Percentiles rank a stretch among this genome's conserved stretches.
Evolutionary conservation across 1,140 invertebrate genomes (phyloP).

Genomic region (Octopus bimaculoides): DNA sequence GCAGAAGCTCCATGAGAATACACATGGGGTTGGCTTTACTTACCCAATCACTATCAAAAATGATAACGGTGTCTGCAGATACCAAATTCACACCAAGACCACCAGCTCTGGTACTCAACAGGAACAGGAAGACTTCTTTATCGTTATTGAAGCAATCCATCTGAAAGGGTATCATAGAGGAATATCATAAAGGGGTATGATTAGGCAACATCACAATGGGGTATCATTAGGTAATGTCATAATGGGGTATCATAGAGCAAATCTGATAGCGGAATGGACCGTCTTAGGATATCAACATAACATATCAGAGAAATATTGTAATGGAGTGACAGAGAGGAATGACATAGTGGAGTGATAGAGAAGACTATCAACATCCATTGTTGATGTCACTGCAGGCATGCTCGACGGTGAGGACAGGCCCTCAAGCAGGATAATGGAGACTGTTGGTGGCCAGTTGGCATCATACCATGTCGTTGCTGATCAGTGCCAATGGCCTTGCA

Average conservation of each 20-base stretch:
- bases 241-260: not conserved
- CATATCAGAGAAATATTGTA: too few species aligned
- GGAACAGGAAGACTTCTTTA: constrained; percentile 94
- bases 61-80: constrained; percentile 98
- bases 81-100: constrained; percentile 97
- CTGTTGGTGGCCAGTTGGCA: too few species aligned
- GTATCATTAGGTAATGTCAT: not conserved
- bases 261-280: not conserved
- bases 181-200: too few species aligned
- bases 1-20: too few species aligned
- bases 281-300: too few species aligned
- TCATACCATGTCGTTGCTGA: too few species aligned
- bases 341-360: not conserved
- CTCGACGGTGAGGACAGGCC: too few species aligned
- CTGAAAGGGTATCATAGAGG: constrained; percentile 27
- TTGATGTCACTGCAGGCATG: too few species aligned
- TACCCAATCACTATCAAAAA: constrained; percentile 99
- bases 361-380: not conserved
- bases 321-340: too few species aligned
- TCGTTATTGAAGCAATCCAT: constrained; percentile 62
- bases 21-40: constrained; percentile 60
- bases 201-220: not conserved
- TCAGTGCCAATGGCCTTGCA: too few species aligned
- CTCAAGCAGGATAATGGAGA: too few species aligned
- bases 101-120: constrained; percentile 96